Base-by-base conservation (phyloP, 2,797 vertebrate genomes). In the Siniperca scherzeri region DNA sequence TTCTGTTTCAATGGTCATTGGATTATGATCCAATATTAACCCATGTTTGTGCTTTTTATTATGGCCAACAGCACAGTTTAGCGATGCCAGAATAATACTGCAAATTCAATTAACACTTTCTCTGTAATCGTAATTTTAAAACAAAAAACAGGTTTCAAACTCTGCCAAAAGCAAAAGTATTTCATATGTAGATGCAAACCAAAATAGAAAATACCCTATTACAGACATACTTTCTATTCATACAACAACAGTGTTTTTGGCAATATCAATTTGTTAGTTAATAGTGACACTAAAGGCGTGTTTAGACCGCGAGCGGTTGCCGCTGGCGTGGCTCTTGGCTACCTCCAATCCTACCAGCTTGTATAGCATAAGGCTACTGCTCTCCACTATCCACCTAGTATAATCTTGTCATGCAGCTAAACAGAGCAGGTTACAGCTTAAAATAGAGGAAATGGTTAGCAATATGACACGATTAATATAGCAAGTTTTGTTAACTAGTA, bases 1-100 rank as follows among this genome's bases (percentile, higher is more conserved):
- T 52, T 83, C 36, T 74, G 52, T 77, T 77, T 69, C 61, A 67
- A 6, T 53, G 44, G 40, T 57, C 55, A 68, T 7, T 82, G 75
- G 55, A 78, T 83, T 78, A 30, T 68, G 17, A 52, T 42, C 46
- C 48, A 67, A 44, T 30, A 64, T 69, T 33, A n/a, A 42, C 60
- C 17, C 52, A 57, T 59, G 48, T 48, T 60, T 70, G 17, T 21
- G 55, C 8, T 25, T 27, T 36, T 72, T n/a, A 38, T 25, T 60
- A 59, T 16, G 4, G 33, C 2, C 33, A 30, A 57, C 48, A 55
- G 59, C 14, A 65, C 5, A 38, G 64, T 38, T 56, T 40, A 52
- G 11, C 9, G 0, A 27, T 7, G 22, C 40, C 12, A 70, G 8
- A 56, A 27, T 33, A 21, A 59, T 8, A 59, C 25, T 7, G 25